phyloP scores from a whole-genome alignment of 2,113 vertebrate species.

The Elaphurus davidianus region DNA sequence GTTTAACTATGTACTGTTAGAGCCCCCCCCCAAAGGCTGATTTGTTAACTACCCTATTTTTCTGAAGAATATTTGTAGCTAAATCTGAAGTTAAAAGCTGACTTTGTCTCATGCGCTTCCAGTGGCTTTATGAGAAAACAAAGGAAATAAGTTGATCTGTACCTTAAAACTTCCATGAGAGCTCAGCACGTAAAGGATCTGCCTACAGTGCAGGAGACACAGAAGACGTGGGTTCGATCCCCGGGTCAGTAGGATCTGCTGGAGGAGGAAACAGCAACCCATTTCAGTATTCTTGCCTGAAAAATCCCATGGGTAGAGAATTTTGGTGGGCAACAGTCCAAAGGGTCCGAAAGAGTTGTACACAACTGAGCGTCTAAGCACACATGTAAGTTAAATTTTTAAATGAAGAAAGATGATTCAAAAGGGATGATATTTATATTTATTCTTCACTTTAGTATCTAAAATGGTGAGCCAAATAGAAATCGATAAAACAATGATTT shows the following conservation, averaged over 20 bases:
- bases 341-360: neutral
- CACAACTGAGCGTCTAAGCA: neutral
- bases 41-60: neutral
- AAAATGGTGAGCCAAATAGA: neutral
- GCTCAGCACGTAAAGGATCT: neutral
- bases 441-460: neutral
- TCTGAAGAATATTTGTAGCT: conserved; percentile 8
- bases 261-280: neutral
- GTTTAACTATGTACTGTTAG: neutral
- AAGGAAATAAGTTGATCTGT: neutral
- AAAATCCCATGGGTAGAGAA: neutral
- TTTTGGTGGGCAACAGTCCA: neutral
- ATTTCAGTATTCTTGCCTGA: neutral
- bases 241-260: neutral
- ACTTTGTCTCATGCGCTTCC: neutral
- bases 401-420: conserved; percentile 10
- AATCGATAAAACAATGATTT: neutral
- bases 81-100: conserved; percentile 23
- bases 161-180: neutral
- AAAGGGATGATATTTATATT: neutral
- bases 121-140: conserved; percentile 21
- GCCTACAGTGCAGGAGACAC: neutral
- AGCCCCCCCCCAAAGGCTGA: neutral
- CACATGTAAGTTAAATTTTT: neutral
- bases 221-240: neutral